Base-by-base conservation (phyloP, 2,888 invertebrate species). In the Acrocyrtus sp. region DNA sequence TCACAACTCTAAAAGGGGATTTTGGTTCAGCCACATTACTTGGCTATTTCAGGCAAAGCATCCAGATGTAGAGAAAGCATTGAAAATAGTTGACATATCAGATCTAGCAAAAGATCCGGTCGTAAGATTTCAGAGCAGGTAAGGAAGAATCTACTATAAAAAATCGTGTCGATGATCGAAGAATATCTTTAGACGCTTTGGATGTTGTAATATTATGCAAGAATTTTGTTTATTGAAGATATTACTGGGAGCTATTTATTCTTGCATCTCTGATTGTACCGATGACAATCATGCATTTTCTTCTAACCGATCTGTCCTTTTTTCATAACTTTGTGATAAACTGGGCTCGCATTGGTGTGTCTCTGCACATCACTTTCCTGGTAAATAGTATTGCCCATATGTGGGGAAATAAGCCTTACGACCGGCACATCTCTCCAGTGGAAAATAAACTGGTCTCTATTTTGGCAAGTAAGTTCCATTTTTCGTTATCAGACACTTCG, bases 11-110 rank as follows among this genome's bases (percentile, higher is more conserved):
- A 92, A 87, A 57, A 88, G 95, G 22, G 97, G 98, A 10, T 96
- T 98, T 86, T 97, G 96, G 88, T 98, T 96, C 86, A 90, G 96
- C 0, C 97, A 98, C 85, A 88, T 97, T 80, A 97, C 97, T 74
- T 98, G 98, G 98, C 87, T 98, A 75, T 86, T 97, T 65, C 91
- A 91, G 82, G 89, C 90, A 81, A 97, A 97, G 84, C 96, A 96
- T 83, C 94, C 94, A 0, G 92, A 94, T 77, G 92, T 97, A 43
- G 92, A 89, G 83, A 87, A 86, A 75, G 95, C 95, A 84, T 96
- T 96, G 82, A 91, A 92, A 80, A 89, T 90, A 45, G 88, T 97
- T 24, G 95, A 96, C 83, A 82, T 96, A 76, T 91, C 90, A 57
- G 97, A 97, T 85, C 86, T 97, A 70, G 88, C 88, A 73, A 86